These are phyloP conservation scores for Mormyrus proboscirostris DNA, from an alignment of 2,797 vertebrate species.

Conservation along the genomic window DNA sequence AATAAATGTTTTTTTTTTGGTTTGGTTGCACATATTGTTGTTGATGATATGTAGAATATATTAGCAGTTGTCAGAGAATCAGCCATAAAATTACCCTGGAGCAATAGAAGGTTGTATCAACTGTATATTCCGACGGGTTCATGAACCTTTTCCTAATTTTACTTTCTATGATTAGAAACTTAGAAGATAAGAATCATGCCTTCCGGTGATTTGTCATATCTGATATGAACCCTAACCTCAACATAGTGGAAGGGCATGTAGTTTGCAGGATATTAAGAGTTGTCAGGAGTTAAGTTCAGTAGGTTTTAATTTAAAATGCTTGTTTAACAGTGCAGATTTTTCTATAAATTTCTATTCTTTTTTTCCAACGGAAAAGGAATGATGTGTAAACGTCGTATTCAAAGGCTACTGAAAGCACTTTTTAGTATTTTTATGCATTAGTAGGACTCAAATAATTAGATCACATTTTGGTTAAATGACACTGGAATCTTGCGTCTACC, in stretches of 20 bases:
- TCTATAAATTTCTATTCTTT: not conserved
- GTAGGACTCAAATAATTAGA: not conserved
- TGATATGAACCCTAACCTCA: not conserved
- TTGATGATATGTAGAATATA: not conserved
- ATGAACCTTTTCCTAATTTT: slow-evolving; percentile 7
- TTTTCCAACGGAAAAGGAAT: not conserved
- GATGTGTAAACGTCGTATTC: not conserved
- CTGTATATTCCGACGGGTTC: not conserved
- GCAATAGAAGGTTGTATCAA: not conserved
- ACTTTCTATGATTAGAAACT: not conserved
- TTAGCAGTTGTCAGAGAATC: not conserved
- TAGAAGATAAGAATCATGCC: not conserved
- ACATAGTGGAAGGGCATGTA: not conserved
- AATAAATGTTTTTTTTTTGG: not conserved
- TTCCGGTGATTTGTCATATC: not conserved
- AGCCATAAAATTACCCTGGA: not conserved
- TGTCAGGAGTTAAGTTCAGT: not conserved
- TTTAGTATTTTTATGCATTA: not conserved
- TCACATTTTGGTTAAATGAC: not conserved
- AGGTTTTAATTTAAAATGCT: not conserved
- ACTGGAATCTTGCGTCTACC: not conserved
- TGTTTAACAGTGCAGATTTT: not conserved
- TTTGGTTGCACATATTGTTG: not conserved
- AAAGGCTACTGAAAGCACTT: not conserved
- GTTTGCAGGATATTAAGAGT: not conserved